These are phyloP conservation scores for Pasiphila rectangulata DNA, from an alignment of 2,888 invertebrate genomes.

Conservation along the genomic window DNA sequence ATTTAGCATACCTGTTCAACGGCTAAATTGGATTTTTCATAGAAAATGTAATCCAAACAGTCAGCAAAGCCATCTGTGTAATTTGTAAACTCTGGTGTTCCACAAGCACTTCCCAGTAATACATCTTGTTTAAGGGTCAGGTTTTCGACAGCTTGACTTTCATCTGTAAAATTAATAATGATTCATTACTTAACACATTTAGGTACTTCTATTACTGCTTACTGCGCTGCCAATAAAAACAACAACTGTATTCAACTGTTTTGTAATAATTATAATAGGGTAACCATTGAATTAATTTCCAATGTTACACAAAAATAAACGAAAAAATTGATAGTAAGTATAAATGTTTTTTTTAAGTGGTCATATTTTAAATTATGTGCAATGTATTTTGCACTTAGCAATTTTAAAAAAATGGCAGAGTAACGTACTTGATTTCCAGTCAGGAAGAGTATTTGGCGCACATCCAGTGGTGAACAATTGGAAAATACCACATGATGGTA, in stretches of 20 bases:
- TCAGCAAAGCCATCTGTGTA: constrained; percentile 90
- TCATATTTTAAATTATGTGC: no score
- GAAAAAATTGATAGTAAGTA: no score
- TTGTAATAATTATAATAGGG: no score
- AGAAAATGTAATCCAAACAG: constrained; percentile 96
- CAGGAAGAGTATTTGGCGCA: constrained; percentile 83
- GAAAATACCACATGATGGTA: constrained; percentile 90
- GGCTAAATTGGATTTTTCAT: constrained; percentile 83
- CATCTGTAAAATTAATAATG: constrained; percentile 71
- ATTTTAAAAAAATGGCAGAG: no score
- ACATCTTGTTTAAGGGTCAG: constrained; percentile 84
- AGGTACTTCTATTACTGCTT: no score
- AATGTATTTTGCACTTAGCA: no score
- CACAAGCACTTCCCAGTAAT: constrained; percentile 88
- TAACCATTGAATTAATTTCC: no score
- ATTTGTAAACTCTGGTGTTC: constrained; percentile 91
- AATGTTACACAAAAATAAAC: no score
- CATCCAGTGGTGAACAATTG: constrained; percentile 86
- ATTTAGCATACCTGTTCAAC: constrained; percentile 84
- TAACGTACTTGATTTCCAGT: constrained; percentile 90
- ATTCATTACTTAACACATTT: background rate
- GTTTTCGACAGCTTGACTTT: constrained; percentile 82
- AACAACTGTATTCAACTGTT: no score
- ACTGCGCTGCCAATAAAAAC: no score
- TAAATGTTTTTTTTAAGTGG: no score